Conservation (phyloP, 2,113 vertebrate species). For the Shinisaurus crocodilurus region DNA sequence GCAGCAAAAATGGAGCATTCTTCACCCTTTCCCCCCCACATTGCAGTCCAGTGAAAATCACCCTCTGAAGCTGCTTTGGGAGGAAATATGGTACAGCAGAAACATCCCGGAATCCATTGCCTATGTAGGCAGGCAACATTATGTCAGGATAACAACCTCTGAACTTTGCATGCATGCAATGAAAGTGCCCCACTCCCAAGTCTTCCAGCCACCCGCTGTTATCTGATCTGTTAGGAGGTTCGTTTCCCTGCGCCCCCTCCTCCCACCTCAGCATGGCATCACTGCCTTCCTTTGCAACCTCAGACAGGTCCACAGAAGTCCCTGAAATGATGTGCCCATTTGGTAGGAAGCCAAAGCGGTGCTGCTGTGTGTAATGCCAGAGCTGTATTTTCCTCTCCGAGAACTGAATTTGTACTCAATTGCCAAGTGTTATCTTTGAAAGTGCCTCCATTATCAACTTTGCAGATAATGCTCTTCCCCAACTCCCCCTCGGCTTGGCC, state of each 20-base stretch:
- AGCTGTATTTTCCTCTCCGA: not conserved
- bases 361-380: not conserved
- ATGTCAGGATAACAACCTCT: too few species aligned
- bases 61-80: too few species aligned
- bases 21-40: too few species aligned
- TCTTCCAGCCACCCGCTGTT: not conserved
- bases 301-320: too few species aligned
- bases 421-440: not conserved
- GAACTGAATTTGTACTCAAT: not conserved
- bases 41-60: too few species aligned
- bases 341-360: too few species aligned
- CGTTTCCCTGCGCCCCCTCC: too few species aligned
- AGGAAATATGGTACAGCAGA: not conserved
- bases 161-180: not conserved
- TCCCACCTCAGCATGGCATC: not conserved
- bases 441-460: slow-evolving; percentile 17
- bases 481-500: not conserved
- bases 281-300: not conserved
- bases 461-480: not conserved
- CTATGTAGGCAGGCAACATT: not conserved
- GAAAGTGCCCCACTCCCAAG: too few species aligned
- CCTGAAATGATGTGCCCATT: not conserved
- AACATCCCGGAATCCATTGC: not conserved
- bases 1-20: too few species aligned
- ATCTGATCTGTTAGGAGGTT: too few species aligned